Base-by-base conservation (phyloP, 2,888 invertebrate species). In the Pinctada fucata region DNA sequence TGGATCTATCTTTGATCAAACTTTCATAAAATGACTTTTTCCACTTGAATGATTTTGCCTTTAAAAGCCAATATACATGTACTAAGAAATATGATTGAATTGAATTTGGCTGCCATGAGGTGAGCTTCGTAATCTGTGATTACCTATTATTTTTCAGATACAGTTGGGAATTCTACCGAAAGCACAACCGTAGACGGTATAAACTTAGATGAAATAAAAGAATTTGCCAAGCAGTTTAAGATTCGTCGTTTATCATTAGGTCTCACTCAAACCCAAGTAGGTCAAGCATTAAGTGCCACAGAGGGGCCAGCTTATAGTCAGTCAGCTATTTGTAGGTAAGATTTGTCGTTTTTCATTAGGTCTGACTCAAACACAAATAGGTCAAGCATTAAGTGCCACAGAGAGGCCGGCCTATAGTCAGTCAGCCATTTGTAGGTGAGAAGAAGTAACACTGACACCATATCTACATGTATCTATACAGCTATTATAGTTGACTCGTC, bases 241-340 rank as follows among this genome's bases (percentile, higher is more conserved):
- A 94, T 98, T 78, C 95, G 98, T 74, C 95, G 99, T 88, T 94
- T 99, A 83, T 97, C 98, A 10, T 93, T 99, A 86, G 99, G 99
- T 76, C 94, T 99, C 82, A 99, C 99, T 66, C 98, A 98, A 93
- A 98, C 98, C 0, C 99, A 99, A 94, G 93, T 93, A 10, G 93
- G 93, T 3, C 98, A 98, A 93, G 98, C 99, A 65, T 94, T 99
- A 10, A 98, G 97, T 87, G 96, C 97, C 78, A 98, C 98, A 47
- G 98, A 98, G 93, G 99, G 99, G 76, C 99, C 99, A 52, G 98
- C 98, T 73, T 99, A 99, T 93, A 98, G 98, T 93, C 99, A 99
- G 94, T 98, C 98, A 93, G 99, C 99, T 88, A 99, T 99, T 93
- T 99, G 99, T 97, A 97, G 98, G 98, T 98, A 94, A 94, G 94